Conservation (phyloP, 2,797 vertebrate genomes). For the Hozukius guyotensis region DNA sequence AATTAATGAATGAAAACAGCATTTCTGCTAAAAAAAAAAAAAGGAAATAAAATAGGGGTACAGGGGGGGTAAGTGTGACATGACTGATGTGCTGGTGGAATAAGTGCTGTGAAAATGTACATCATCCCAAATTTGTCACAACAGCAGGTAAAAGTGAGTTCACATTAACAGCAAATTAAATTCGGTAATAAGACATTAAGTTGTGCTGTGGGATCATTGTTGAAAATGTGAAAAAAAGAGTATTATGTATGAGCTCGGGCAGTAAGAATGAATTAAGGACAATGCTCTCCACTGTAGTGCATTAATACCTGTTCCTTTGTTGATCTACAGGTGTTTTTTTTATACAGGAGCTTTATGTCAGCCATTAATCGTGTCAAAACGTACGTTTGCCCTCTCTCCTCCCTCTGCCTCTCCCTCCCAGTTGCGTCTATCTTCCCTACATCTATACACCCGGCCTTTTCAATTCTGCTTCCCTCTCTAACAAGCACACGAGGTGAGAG, state of each 20-base stretch:
- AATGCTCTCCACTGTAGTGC: neutral
- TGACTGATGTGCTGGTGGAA: neutral
- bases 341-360: constrained; percentile 22
- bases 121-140: neutral
- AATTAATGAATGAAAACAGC: neutral
- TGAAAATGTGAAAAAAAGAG: neutral
- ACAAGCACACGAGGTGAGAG: constrained; percentile 71
- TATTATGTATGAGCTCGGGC: neutral
- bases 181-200: neutral
- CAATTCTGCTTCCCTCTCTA: constrained; percentile 56
- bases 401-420: constrained; percentile 9
- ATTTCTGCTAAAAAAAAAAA: neutral
- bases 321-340: constrained; percentile 19
- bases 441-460: constrained; percentile 36
- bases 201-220: neutral
- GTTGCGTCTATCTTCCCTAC: constrained; percentile 4
- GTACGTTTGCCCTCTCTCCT: constrained; percentile 27
- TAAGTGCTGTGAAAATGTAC: neutral
- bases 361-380: constrained; percentile 40
- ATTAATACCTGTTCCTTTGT: neutral
- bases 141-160: neutral
- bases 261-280: neutral
- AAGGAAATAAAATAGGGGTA: neutral
- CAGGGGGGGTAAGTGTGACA: neutral
- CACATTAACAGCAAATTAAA: neutral